Percentiles rank a stretch among this genome's conserved stretches.
These are phyloP conservation scores for Sebastes baramenuke DNA, from an alignment of 2,797 vertebrate genomes.

Conservation along the genomic window DNA sequence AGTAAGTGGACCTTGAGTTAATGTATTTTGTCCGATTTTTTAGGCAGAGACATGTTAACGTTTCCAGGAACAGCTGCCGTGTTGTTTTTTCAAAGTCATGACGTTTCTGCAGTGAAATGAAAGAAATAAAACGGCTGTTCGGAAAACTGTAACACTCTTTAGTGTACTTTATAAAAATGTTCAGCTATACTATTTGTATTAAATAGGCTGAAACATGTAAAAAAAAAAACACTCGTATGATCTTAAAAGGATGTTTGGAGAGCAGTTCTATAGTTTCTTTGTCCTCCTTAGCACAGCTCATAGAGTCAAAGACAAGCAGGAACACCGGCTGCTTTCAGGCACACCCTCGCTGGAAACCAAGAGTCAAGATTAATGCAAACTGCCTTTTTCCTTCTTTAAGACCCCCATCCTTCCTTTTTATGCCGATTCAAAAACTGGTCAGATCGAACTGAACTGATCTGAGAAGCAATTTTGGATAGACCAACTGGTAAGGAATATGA, in stretches of 20 bases:
- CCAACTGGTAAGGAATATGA: neutral
- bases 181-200: neutral
- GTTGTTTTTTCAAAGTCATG: neutral
- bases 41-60: rapidly evolving
- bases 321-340: neutral
- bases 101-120: neutral
- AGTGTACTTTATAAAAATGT: too few relatives aligned
- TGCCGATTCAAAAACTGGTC: neutral
- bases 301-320: neutral
- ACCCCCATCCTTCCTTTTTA: neutral
- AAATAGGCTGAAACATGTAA: neutral
- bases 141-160: neutral
- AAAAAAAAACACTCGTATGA: neutral
- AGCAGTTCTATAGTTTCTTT: neutral
- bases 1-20: neutral
- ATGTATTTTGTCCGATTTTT: neutral
- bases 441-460: neutral
- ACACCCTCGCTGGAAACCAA: neutral
- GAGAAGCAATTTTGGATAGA: neutral
- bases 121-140: neutral
- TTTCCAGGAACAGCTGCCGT: neutral
- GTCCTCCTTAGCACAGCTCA: neutral
- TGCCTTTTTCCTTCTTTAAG: neutral
- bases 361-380: neutral
- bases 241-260: neutral